Percentiles rank a stretch among this genome's conserved stretches.
Conservation (phyloP, 2,888 invertebrate species). For the Hyposoter didymator region DNA sequence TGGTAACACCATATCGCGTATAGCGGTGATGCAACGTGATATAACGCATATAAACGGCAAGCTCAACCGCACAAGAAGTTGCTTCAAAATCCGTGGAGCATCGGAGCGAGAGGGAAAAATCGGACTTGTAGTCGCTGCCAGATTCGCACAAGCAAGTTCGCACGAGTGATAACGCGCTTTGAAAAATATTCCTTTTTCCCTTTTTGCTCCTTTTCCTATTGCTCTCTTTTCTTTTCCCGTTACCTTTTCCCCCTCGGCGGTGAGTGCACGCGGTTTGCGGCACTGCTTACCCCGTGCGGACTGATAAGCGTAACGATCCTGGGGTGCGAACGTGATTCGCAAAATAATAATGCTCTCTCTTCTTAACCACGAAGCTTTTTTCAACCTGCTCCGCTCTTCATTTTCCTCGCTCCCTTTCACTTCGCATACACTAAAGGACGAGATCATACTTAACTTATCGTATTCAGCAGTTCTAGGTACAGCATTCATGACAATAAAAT, state of each 20-base stretch:
- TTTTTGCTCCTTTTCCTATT: slow-evolving; percentile 1
- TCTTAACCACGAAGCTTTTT: slow-evolving; percentile 2
- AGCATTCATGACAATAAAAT: neutral
- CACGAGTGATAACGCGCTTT: slow-evolving; percentile 65
- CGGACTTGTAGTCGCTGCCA: slow-evolving; percentile 35
- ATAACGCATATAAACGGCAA: slow-evolving; percentile 6
- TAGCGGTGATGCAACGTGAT: slow-evolving; percentile 11
- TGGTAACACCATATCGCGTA: neutral
- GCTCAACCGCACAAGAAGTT: slow-evolving; percentile 10
- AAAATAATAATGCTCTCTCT: slow-evolving; percentile 68
- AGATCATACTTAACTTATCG: neutral
- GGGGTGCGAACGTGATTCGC: slow-evolving; percentile 70
- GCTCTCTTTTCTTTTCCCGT: slow-evolving; percentile 10
- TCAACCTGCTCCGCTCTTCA: slow-evolving; percentile 42
- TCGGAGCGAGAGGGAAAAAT: slow-evolving; percentile 28
- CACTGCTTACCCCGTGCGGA: slow-evolving; percentile 39
- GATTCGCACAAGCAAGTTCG: slow-evolving; percentile 48
- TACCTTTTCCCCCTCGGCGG: neutral
- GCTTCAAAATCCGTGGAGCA: neutral
- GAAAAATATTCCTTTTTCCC: slow-evolving; percentile 56
- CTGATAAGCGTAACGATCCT: slow-evolving; percentile 72
- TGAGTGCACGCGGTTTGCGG: slow-evolving; percentile 32
- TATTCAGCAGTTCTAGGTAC: neutral
- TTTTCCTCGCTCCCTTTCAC: slow-evolving; percentile 23
- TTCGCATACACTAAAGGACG: neutral